Percentiles rank a stretch among this genome's conserved stretches.
These are phyloP conservation scores for Lagopus leucura DNA, from an alignment of 2,113 vertebrate species.

Conservation along the genomic window DNA sequence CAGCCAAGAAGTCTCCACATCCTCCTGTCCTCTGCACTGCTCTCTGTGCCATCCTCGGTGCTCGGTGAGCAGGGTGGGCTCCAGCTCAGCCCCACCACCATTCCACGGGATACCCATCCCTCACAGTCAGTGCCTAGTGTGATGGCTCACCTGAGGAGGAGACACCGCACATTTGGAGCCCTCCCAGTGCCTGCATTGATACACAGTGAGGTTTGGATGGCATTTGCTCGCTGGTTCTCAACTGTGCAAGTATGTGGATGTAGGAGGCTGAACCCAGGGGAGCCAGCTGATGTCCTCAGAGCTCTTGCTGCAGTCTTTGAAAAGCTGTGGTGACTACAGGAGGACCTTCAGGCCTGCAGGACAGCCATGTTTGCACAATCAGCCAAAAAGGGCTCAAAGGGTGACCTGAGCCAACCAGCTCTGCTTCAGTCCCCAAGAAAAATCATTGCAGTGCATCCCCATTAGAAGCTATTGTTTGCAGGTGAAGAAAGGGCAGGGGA, in stretches of 20 bases:
- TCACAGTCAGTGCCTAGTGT: neutral
- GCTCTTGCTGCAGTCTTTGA: neutral
- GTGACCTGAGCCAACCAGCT: neutral
- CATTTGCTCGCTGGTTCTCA: neutral
- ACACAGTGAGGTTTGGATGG: rapidly evolving
- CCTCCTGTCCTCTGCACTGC: rapidly evolving
- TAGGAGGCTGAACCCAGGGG: rapidly evolving
- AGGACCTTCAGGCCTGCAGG: neutral
- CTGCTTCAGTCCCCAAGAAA: neutral
- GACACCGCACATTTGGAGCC: rapidly evolving
- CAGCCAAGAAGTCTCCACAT: neutral
- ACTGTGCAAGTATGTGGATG: rapidly evolving
- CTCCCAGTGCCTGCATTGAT: neutral
- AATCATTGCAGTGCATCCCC: neutral
- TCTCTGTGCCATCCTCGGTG: rapidly evolving
- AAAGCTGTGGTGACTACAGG: neutral
- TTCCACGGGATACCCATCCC: neutral
- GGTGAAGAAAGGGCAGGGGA: neutral
- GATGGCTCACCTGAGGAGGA: neutral
- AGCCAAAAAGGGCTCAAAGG: neutral
- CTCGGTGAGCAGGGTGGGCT: neutral
- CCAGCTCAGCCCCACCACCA: neutral
- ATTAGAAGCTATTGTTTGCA: neutral
- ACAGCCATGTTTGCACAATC: neutral
- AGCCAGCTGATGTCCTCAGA: neutral